Evolutionary conservation across 2,888 invertebrate species (phyloP).

Genomic region (Eumacrocentrus americanus): DNA sequence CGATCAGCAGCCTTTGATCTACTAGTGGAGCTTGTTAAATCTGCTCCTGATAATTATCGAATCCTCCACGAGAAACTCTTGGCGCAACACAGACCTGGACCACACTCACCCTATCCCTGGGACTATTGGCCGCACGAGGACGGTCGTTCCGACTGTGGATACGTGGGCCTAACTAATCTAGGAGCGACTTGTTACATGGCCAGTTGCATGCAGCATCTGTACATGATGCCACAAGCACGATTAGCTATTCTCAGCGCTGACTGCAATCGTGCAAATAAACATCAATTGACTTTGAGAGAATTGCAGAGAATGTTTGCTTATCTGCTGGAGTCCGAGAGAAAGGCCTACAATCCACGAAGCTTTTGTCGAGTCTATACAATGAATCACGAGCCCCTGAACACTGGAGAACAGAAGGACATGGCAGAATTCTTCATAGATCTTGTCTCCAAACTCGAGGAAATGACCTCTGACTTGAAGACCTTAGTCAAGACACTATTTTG

Average conservation of each 20-base stretch:
- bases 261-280: constrained; percentile 74
- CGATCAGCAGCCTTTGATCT: constrained; percentile 91
- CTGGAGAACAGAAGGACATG: constrained; percentile 98
- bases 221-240: constrained; percentile 95
- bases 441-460: constrained; percentile 94
- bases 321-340: constrained; percentile 89
- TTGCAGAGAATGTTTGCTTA: constrained; percentile 96
- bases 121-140: constrained; percentile 98
- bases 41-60: constrained; percentile 84
- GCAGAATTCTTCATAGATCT: constrained; percentile 97
- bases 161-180: constrained; percentile 91
- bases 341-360: constrained; percentile 93
- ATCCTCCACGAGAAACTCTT: constrained; percentile 82
- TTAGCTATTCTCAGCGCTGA: constrained; percentile 82
- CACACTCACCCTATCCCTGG: constrained; percentile 89
- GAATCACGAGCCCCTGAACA: constrained; percentile 95
- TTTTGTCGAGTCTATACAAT: constrained; percentile 97
- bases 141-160: constrained; percentile 91
- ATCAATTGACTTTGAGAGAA: constrained; percentile 82
- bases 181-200: constrained; percentile 99
- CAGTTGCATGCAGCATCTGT: constrained; percentile 94
- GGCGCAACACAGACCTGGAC: constrained; percentile 84
- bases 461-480: constrained; percentile 88
- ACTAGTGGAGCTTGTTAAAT: constrained; percentile 84
- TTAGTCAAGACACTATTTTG: constrained; percentile 91